Evolutionary conservation across 2,113 vertebrate species (phyloP).

Genomic region (Neopipo cinnamomea): DNA sequence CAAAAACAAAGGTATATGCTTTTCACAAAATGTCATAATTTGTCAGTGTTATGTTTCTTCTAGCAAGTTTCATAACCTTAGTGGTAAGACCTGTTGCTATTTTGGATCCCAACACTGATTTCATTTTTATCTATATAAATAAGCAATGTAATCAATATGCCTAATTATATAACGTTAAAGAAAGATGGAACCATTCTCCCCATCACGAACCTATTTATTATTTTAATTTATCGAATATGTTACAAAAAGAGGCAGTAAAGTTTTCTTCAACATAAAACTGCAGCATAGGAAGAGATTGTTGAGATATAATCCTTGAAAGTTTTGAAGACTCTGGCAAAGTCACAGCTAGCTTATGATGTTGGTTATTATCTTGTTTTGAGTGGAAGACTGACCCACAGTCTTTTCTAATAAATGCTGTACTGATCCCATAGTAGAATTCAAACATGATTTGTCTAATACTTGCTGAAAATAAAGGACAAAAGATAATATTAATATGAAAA

Average conservation of each 20-base stretch:
- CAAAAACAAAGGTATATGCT: background rate
- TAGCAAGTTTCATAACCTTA: background rate
- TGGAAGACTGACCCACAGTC: background rate
- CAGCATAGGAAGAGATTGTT: background rate
- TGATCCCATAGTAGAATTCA: background rate
- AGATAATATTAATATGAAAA: background rate
- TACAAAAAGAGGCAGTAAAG: background rate
- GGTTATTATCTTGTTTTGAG: background rate
- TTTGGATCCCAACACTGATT: background rate
- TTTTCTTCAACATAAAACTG: background rate
- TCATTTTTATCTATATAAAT: background rate
- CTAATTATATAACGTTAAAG: background rate
- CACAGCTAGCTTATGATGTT: background rate
- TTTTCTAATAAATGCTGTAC: background rate
- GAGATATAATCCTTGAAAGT: background rate
- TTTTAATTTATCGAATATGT: background rate
- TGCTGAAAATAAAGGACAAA: background rate
- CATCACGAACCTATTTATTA: background rate
- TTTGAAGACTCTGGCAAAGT: background rate
- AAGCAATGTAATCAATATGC: background rate
- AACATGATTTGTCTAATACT: background rate
- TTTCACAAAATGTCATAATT: background rate
- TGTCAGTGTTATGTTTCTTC: background rate
- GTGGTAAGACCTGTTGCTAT: background rate
- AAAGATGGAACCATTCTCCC: background rate